These are phyloP conservation scores for Urocynchramus pylzowi DNA, from an alignment of 2,113 vertebrate species.

Conservation along the genomic window DNA sequence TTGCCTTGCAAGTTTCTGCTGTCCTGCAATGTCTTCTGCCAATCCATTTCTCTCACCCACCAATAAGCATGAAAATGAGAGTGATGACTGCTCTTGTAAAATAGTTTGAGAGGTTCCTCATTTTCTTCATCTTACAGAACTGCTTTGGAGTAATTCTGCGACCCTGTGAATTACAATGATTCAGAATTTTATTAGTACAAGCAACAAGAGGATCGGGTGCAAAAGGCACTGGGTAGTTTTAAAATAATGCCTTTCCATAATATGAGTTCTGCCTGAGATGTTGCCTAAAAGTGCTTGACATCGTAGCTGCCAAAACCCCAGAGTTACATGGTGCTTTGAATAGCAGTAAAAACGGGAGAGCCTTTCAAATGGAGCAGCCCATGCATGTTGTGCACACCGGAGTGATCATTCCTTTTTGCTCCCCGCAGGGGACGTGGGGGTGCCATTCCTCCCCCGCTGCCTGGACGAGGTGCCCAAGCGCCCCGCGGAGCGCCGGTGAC, in stretches of 20 bases:
- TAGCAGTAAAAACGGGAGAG: neutral
- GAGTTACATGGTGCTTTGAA: neutral
- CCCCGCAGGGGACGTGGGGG: slow-evolving; percentile 84
- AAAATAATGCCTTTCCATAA: neutral
- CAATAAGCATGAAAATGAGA: neutral
- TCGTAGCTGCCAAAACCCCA: neutral
- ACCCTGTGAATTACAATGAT: neutral
- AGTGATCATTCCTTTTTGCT: neutral
- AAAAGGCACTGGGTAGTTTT: neutral
- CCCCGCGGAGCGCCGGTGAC: slow-evolving; percentile 80
- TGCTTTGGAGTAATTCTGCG: neutral
- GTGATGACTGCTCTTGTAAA: neutral
- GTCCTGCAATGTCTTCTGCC: neutral
- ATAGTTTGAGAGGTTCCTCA: neutral
- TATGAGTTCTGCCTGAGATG: neutral
- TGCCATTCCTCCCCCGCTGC: slow-evolving; percentile 71
- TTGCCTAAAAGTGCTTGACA: neutral
- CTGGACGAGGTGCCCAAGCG: slow-evolving; percentile 84
- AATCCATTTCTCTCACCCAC: neutral
- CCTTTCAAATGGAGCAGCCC: neutral
- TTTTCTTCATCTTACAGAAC: neutral
- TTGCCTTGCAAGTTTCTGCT: neutral
- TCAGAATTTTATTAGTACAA: neutral
- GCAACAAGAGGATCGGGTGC: neutral
- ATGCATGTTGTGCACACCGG: rapidly evolving